These are phyloP conservation scores for Drosophila bunnanda DNA, from an alignment of 2,888 invertebrate species.

Conservation along the genomic window DNA sequence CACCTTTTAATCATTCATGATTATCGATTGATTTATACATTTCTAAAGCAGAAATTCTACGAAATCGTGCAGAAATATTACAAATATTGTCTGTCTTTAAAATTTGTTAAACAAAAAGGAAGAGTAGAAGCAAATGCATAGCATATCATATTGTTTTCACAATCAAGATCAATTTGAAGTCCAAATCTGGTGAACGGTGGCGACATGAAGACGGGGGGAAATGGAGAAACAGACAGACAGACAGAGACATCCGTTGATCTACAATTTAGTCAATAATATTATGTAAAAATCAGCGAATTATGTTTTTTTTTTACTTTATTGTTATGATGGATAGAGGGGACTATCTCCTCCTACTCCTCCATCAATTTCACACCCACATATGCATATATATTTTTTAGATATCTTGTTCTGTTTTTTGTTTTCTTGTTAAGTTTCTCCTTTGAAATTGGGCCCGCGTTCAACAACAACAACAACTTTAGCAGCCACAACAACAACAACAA, in stretches of 20 bases:
- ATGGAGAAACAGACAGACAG: constrained; percentile 58
- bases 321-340: constrained; percentile 33
- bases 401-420: constrained; percentile 51
- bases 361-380: constrained; percentile 43
- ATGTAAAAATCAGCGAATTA: constrained; percentile 43
- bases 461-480: constrained; percentile 26
- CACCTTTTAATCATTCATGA: not conserved
- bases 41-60: not conserved
- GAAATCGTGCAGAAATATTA: not conserved
- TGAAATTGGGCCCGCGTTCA: constrained; percentile 60
- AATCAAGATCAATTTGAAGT: not conserved
- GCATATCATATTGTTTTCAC: constrained; percentile 3
- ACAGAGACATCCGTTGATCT: constrained; percentile 79
- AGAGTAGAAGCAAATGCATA: not conserved
- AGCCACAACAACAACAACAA: constrained; percentile 32
- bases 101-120: not conserved
- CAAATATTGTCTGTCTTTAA: not conserved
- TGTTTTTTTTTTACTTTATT: constrained; percentile 27
- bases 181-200: not conserved
- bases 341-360: constrained; percentile 12
- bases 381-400: constrained; percentile 30
- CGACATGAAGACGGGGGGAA: constrained; percentile 22
- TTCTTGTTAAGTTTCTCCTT: constrained; percentile 56
- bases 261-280: constrained; percentile 75
- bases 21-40: not conserved